Percentiles rank a stretch among this genome's conserved stretches.
Conservation (phyloP, 1,140 invertebrate genomes). For the Carposina sasakii region DNA sequence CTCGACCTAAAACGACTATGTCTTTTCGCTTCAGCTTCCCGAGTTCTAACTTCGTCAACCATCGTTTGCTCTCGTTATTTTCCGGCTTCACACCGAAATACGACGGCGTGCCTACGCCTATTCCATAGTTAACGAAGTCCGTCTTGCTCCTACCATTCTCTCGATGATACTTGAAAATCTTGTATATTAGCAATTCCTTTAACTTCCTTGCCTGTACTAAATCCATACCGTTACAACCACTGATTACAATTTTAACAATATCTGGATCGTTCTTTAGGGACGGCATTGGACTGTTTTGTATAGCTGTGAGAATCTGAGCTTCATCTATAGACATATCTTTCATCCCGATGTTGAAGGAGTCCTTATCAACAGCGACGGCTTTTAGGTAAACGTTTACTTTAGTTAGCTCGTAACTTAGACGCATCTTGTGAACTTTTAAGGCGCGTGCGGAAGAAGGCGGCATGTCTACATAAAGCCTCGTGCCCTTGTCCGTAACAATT, state of each 20-base stretch:
- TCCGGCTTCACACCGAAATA: constrained; percentile 48
- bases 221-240: constrained; percentile 35
- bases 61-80: constrained; percentile 45
- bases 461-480: constrained; percentile 57
- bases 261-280: constrained; percentile 28
- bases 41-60: constrained; percentile 34
- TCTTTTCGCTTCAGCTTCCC: constrained; percentile 32
- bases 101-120: constrained; percentile 37
- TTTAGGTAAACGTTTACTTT: constrained; percentile 57
- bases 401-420: constrained; percentile 56
- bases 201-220: constrained; percentile 40
- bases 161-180: constrained; percentile 47
- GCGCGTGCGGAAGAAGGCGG: constrained; percentile 47
- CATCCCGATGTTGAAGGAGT: constrained; percentile 52
- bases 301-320: constrained; percentile 14
- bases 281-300: constrained; percentile 35
- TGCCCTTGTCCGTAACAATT: constrained; percentile 46
- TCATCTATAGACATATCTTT: constrained; percentile 29
- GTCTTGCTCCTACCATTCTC: constrained; percentile 31
- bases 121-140: constrained; percentile 53
- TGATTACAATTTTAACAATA: constrained; percentile 40
- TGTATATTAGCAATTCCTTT: constrained; percentile 45
- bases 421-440: constrained; percentile 46
- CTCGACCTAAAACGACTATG: constrained; percentile 34
- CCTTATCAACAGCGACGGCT: constrained; percentile 52